These are phyloP conservation scores for Orycteropus afer DNA, from an alignment of 2,113 vertebrate species.

Conservation along the genomic window DNA sequence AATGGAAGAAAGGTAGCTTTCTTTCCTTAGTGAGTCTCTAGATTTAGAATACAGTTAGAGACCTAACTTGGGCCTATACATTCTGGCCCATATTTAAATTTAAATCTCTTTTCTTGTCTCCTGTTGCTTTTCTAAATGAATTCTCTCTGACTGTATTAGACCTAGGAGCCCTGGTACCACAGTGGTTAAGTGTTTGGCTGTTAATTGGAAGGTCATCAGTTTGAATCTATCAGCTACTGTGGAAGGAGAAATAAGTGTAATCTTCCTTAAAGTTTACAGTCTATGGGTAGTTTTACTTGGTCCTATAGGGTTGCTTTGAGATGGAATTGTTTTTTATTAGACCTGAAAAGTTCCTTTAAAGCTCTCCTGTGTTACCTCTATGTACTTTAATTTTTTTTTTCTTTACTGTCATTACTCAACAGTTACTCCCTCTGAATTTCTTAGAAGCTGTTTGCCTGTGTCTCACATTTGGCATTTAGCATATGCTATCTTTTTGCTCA, in stretches of 20 bases:
- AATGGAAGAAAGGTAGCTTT: background rate
- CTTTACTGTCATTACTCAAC: background rate
- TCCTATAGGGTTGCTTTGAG: background rate
- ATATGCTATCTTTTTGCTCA: no score
- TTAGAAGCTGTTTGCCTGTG: background rate
- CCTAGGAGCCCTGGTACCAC: background rate
- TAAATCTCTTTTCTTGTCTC: background rate
- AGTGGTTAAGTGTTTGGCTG: background rate
- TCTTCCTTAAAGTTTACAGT: background rate
- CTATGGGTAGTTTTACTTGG: background rate
- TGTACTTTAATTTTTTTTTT: background rate
- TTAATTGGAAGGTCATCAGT: no score
- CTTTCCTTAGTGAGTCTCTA: background rate
- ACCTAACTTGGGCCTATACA: background rate
- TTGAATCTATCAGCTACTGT: no score
- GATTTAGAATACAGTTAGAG: background rate
- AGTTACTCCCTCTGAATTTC: background rate
- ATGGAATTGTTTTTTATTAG: background rate
- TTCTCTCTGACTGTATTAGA: background rate
- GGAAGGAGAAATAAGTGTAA: no score
- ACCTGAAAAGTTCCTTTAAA: background rate
- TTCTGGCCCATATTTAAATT: slow-evolving; percentile 1
- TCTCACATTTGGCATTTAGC: background rate
- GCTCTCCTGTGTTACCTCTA: background rate
- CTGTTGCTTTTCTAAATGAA: background rate